Evolutionary conservation across 2,113 vertebrate genomes (phyloP), one percentile per base, ranked within the genome.

Genomic region (Entosphenus tridentatus): DNA sequence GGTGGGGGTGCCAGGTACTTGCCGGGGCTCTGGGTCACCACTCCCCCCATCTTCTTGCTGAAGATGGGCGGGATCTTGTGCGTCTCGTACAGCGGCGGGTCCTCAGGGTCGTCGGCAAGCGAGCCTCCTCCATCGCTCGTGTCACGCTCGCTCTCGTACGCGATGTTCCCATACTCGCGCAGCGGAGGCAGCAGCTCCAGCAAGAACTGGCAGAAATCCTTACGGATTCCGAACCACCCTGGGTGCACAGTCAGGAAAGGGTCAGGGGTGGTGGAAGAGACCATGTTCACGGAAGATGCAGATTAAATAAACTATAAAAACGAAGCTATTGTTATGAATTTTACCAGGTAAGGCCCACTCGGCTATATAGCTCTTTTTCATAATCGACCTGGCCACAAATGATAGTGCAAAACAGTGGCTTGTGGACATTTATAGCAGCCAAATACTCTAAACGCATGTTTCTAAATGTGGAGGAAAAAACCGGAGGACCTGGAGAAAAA

Each of bases 221-320:
- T 98, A 68, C 87, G 86, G 77, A 98, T 96, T 69, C 92, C 92
- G 70, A 98, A 98, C 93, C 93, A 96, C 93, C 93, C 93, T 98
- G 73, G 3, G 1, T 67, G 78, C 74, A 67, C 70, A 74, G 39
- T 5, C 39, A 39, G 39, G 39, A 39, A 39, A 39, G 39, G 39
- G 39, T 39, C 39, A 39, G 39, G 39, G 39, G 39, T 39, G 39
- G 39, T 39, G 6, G 39, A 39, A 39, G 39, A 39, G 39, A 39
- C 39, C 39, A 39, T 39, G 39, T 39, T 39, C 39, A 39, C 2
- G 39, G 6, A 39, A 39, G 39, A 39, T 39, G 39, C 39, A 39
- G 39, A 39, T 39, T 39, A 39, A 39, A 39, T 39, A 39, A 39
- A 39, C 6, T 39, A 39, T 39, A 39, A 7, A 39, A 39, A 39